These are phyloP conservation scores for Dallia pectoralis DNA, from an alignment of 2,797 vertebrate genomes.

Conservation along the genomic window DNA sequence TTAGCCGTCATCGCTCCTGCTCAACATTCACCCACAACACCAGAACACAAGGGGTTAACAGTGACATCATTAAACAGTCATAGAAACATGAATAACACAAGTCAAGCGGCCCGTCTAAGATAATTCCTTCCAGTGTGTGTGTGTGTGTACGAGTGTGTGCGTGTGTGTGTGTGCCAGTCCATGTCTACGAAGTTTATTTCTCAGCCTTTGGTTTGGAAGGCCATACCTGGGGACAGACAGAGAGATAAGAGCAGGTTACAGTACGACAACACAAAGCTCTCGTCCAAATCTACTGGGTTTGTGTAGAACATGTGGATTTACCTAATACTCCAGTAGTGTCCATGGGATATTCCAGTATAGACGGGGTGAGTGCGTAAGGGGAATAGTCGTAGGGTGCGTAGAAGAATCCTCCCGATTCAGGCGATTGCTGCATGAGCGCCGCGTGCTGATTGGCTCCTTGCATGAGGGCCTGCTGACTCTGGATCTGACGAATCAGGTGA, in stretches of 20 bases:
- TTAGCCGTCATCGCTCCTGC: constrained; percentile 99
- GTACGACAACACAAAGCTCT: neutral
- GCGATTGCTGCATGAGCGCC: constrained; percentile 88
- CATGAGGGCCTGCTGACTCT: constrained; percentile 89
- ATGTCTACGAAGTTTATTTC: constrained; percentile 4
- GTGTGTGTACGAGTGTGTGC: constrained; percentile 67
- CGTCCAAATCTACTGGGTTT: neutral
- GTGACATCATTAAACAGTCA: constrained; percentile 61
- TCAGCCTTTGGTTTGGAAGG: constrained; percentile 99
- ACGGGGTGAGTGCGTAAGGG: constrained; percentile 95
- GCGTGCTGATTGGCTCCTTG: constrained; percentile 90
- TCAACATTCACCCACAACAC: constrained; percentile 90
- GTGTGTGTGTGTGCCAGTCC: constrained; percentile 8
- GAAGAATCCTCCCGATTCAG: constrained; percentile 93
- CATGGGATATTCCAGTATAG: constrained; percentile 99
- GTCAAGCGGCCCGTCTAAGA: neutral
- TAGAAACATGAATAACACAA: constrained; percentile 15
- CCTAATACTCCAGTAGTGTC: constrained; percentile 98
- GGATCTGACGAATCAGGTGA: constrained; percentile 95
- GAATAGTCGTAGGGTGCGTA: constrained; percentile 94
- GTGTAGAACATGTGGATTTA: constrained; percentile 58
- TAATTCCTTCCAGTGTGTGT: neutral
- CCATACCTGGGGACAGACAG: constrained; percentile 99
- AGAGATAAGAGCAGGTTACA: constrained; percentile 76
- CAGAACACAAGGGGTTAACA: constrained; percentile 69